phyloP scores from a whole-genome alignment of 2,888 invertebrate species.

The Bhutanitis thaidina region DNA sequence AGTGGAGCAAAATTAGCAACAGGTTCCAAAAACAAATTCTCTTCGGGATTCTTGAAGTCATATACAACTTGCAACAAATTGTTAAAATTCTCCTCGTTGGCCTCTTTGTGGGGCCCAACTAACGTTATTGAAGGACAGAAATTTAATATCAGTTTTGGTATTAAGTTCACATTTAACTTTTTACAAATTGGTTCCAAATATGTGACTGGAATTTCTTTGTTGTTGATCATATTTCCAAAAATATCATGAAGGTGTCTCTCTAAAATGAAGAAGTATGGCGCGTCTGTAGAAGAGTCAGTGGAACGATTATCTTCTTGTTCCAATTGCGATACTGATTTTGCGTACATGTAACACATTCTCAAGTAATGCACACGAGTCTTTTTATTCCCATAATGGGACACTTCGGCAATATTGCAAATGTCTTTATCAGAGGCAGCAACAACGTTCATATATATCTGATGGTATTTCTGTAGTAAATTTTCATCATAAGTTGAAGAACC shows the following conservation, averaged over 20 bases:
- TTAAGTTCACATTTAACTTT: constrained; percentile 85
- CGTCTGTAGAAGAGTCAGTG: constrained; percentile 41
- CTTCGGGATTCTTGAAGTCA: constrained; percentile 65
- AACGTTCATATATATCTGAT: constrained; percentile 73
- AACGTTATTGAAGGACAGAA: constrained; percentile 84
- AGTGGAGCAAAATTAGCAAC: constrained; percentile 62
- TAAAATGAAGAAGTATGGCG: constrained; percentile 74
- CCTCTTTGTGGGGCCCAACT: constrained; percentile 56
- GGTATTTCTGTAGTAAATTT: constrained; percentile 62
- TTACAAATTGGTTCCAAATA: constrained; percentile 85
- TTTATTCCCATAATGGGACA: constrained; percentile 53
- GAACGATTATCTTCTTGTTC: constrained; percentile 54
- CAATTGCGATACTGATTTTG: constrained; percentile 77
- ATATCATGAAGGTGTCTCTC: constrained; percentile 79
- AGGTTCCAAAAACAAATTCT: constrained; percentile 71
- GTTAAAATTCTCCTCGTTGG: constrained; percentile 59
- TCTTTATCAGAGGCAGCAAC: constrained; percentile 72
- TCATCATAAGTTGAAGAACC: constrained; percentile 43
- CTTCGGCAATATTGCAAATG: constrained; percentile 61
- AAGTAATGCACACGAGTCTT: constrained; percentile 70
- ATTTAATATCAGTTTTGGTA: constrained; percentile 85
- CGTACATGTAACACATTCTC: constrained; percentile 78
- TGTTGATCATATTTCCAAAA: constrained; percentile 84
- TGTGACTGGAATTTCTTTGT: constrained; percentile 82
- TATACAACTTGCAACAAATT: constrained; percentile 61